phyloP scores from a whole-genome alignment of 1,140 invertebrate genomes.

The Carcinoscorpius rotundicauda region DNA sequence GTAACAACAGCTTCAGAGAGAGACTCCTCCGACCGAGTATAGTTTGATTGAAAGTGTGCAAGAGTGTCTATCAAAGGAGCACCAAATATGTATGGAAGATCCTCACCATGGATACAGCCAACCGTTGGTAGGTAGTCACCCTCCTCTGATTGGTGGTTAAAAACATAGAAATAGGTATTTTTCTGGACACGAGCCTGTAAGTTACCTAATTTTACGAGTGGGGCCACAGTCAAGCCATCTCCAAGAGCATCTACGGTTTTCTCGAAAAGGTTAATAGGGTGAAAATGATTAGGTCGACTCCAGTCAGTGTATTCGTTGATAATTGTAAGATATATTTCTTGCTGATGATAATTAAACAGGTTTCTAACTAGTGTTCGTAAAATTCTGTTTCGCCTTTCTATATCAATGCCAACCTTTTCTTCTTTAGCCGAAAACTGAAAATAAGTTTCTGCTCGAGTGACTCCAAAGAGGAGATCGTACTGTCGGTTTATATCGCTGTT shows the following conservation, averaged over 20 bases:
- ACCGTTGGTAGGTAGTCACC: constrained; percentile 72
- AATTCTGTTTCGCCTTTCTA: constrained; percentile 67
- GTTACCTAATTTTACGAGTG: constrained; percentile 79
- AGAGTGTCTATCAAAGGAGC: constrained; percentile 61
- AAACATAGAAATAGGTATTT: constrained; percentile 75
- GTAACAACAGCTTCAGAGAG: constrained; percentile 85
- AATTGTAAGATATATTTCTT: constrained; percentile 93
- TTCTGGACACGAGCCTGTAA: constrained; percentile 49
- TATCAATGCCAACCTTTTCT: constrained; percentile 81
- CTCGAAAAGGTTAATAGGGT: constrained; percentile 83
- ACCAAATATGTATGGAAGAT: constrained; percentile 83
- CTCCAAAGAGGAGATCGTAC: constrained; percentile 84
- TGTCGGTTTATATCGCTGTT: constrained; percentile 8
- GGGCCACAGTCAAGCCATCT: constrained; percentile 86
- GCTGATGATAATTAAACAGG: constrained; percentile 21
- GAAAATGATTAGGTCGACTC: constrained; percentile 78
- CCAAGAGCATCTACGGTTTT: constrained; percentile 80
- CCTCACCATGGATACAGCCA: constrained; percentile 84
- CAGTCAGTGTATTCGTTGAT: constrained; percentile 97
- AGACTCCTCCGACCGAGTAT: constrained; percentile 75
- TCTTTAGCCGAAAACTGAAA: constrained; percentile 65
- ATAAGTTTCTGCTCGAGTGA: constrained; percentile 43
- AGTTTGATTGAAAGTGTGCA: constrained; percentile 71
- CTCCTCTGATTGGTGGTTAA: constrained; percentile 84
- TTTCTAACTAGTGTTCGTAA: constrained; percentile 79